Conservation (phyloP, 2,888 invertebrate species). For the Meiosimyza decipiens region DNA sequence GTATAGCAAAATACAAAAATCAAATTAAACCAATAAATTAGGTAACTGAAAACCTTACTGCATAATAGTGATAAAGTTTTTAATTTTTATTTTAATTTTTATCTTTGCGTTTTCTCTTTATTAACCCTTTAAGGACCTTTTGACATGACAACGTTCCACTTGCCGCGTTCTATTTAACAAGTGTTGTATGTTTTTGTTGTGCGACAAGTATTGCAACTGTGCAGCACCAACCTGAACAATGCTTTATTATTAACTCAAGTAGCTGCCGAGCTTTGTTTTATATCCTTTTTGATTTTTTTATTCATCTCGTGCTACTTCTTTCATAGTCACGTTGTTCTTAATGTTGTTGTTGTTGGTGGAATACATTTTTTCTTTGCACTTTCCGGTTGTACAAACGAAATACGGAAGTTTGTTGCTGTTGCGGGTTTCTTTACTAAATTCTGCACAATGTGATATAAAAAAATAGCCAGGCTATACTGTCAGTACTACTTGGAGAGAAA, state of each 20-base stretch:
- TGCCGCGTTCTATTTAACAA: slow-evolving; percentile 23
- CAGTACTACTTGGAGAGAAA: no score
- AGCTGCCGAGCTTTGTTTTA: slow-evolving; percentile 7
- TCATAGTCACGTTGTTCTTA: slow-evolving; percentile 1
- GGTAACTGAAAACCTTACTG: no score
- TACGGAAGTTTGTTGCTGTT: slow-evolving; percentile 18
- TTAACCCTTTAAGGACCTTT: slow-evolving; percentile 32
- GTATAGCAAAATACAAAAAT: no score
- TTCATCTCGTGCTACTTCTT: neutral
- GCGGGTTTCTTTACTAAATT: no score
- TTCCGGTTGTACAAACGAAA: neutral
- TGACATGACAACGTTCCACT: slow-evolving; percentile 28
- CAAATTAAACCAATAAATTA: no score
- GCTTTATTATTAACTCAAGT: slow-evolving; percentile 38
- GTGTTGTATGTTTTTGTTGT: neutral
- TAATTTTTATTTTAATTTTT: neutral
- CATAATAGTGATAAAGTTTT: neutral
- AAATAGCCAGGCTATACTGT: no score
- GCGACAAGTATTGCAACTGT: slow-evolving; percentile 20
- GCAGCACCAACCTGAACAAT: slow-evolving; percentile 33
- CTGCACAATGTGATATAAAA: no score
- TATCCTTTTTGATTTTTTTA: neutral
- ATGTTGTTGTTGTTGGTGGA: neutral
- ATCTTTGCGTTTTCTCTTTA: neutral
- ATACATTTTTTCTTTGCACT: slow-evolving; percentile 5